phyloP scores from a whole-genome alignment of 1,140 invertebrate genomes.

The Holotrichia oblita region DNA sequence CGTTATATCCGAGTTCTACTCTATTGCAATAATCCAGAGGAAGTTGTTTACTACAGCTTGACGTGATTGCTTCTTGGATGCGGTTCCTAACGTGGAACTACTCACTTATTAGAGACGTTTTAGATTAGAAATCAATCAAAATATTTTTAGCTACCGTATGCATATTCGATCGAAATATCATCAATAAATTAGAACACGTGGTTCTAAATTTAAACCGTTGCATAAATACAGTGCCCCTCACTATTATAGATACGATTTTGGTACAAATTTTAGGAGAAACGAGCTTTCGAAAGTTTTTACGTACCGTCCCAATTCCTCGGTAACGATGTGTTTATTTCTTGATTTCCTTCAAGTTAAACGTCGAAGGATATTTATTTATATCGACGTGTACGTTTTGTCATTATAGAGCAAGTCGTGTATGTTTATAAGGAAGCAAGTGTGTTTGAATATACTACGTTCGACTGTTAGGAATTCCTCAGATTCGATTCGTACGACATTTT shows the following conservation, averaged over 20 bases:
- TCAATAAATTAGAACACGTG: neutral
- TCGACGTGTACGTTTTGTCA: neutral
- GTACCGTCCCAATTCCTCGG: neutral
- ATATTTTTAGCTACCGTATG: too few relatives aligned
- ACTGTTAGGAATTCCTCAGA: neutral
- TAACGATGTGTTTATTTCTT: neutral
- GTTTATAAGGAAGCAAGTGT: constrained; percentile 14
- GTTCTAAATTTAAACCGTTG: neutral
- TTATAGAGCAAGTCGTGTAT: neutral
- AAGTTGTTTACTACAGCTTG: too few relatives aligned
- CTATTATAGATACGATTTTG: neutral
- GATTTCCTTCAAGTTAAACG: neutral
- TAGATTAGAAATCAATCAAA: too few relatives aligned
- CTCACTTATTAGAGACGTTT: too few relatives aligned
- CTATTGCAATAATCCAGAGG: too few relatives aligned
- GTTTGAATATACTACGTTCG: neutral
- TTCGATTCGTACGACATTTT: neutral
- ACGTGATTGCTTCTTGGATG: too few relatives aligned
- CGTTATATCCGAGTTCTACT: too few relatives aligned
- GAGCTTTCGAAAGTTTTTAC: neutral
- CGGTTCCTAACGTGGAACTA: too few relatives aligned
- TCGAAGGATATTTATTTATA: neutral
- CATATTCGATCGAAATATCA: too few relatives aligned
- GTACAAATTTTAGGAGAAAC: neutral
- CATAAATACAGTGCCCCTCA: neutral